phyloP scores from a whole-genome alignment of 2,888 invertebrate species.

The Leptura quadrifasciata region DNA sequence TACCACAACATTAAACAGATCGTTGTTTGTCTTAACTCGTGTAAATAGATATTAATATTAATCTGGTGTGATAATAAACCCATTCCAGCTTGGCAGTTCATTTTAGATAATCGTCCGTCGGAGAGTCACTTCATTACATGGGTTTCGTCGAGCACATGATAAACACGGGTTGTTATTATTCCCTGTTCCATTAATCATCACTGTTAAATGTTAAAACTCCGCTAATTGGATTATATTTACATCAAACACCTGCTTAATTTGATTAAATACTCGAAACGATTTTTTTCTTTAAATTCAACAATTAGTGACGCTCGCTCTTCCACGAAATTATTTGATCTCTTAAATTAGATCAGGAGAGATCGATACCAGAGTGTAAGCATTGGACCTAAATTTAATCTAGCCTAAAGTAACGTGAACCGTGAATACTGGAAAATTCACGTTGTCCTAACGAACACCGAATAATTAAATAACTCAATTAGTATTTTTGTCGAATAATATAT shows the following conservation, averaged over 20 bases:
- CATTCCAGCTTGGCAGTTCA: conserved; percentile 2
- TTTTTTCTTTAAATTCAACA: not conserved
- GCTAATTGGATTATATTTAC: not conserved
- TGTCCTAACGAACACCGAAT: too few relatives aligned
- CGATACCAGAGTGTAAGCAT: not conserved
- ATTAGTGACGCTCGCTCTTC: not conserved
- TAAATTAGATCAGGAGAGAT: not conserved
- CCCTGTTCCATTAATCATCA: not conserved
- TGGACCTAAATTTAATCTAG: not conserved
- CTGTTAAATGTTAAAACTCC: not conserved
- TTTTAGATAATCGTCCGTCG: conserved; percentile 3
- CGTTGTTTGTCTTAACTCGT: not conserved
- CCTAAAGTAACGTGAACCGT: not conserved
- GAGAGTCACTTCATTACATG: conserved; percentile 3
- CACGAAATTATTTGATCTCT: not conserved
- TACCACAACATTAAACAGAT: not conserved
- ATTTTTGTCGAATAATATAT: too few relatives aligned
- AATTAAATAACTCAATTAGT: too few relatives aligned
- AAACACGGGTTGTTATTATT: not conserved
- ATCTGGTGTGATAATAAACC: not conserved
- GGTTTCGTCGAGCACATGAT: conserved; percentile 2
- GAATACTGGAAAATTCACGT: not conserved
- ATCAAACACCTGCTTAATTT: not conserved
- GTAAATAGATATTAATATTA: not conserved
- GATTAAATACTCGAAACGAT: not conserved